Percentiles rank a stretch among this genome's conserved stretches.
phyloP scores from a whole-genome alignment of 2,113 vertebrate genomes.

The Myotis davidii region DNA sequence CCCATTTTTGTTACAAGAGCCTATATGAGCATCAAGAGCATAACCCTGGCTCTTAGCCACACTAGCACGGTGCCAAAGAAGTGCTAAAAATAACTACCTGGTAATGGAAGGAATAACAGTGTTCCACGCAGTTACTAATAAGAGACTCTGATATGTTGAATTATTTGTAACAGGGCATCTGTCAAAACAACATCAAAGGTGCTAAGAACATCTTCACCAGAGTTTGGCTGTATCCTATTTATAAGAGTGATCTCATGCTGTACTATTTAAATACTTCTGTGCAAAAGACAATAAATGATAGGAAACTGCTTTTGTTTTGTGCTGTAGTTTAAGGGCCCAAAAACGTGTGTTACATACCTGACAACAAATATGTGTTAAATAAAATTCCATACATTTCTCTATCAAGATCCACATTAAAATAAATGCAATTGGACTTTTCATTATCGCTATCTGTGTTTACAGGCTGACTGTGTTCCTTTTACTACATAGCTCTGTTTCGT shows the following conservation, averaged over 20 bases:
- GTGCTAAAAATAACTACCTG: neutral
- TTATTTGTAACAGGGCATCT: neutral
- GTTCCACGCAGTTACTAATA: neutral
- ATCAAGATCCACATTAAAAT: neutral
- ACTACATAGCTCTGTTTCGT: too few relatives aligned
- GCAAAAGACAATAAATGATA: neutral
- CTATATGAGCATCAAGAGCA: neutral
- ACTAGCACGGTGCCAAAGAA: neutral
- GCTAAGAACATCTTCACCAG: neutral
- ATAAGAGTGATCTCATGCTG: neutral
- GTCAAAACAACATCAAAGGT: neutral
- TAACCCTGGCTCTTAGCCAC: neutral
- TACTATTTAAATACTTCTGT: neutral
- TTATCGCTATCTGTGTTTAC: neutral
- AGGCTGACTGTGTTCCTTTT: neutral
- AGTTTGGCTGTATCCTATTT: neutral
- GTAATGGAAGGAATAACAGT: neutral
- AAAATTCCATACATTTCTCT: neutral
- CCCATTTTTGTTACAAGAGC: neutral
- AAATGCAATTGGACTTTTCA: neutral
- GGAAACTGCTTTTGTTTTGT: neutral
- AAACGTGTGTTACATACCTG: neutral
- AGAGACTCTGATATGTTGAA: neutral
- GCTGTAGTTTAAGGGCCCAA: neutral
- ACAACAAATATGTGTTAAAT: neutral